phyloP scores from a whole-genome alignment of 2,797 vertebrate species.

The Apodemus agrarius region DNA sequence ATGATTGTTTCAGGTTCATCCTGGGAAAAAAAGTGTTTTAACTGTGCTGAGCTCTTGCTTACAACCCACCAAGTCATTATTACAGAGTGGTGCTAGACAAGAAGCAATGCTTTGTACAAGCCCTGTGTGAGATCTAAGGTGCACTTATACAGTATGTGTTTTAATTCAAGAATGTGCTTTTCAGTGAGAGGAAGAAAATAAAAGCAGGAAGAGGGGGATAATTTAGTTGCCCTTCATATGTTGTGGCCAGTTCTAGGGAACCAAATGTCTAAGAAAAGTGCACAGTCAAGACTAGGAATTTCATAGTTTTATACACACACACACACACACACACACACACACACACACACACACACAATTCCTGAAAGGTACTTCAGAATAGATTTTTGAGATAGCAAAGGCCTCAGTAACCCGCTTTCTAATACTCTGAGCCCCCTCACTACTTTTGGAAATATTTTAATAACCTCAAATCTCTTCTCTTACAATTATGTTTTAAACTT shows the following conservation, averaged over 20 bases:
- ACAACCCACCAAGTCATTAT: neutral
- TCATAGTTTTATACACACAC: neutral
- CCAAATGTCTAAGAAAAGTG: neutral
- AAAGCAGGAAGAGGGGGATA: neutral
- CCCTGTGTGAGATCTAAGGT: constrained; percentile 13
- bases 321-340: neutral
- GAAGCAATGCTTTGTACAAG: constrained; percentile 1
- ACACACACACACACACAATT: neutral
- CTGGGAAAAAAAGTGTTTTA: neutral
- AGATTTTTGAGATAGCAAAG: neutral
- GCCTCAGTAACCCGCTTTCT: neutral
- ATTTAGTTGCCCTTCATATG: neutral
- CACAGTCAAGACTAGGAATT: neutral
- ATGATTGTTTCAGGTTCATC: constrained; percentile 6
- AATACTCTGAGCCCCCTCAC: neutral
- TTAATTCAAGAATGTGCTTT: constrained; percentile 34
- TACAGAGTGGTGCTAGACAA: neutral
- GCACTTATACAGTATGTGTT: neutral
- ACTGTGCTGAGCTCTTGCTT: constrained; percentile 2
- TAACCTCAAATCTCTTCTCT: neutral
- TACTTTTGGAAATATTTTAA: constrained; percentile 5
- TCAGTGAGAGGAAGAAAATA: neutral
- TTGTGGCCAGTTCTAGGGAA: neutral
- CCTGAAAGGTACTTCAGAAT: neutral
- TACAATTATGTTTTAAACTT: neutral